Base-by-base conservation (phyloP, 2,797 vertebrate species). In the Gobio occitaniae region DNA sequence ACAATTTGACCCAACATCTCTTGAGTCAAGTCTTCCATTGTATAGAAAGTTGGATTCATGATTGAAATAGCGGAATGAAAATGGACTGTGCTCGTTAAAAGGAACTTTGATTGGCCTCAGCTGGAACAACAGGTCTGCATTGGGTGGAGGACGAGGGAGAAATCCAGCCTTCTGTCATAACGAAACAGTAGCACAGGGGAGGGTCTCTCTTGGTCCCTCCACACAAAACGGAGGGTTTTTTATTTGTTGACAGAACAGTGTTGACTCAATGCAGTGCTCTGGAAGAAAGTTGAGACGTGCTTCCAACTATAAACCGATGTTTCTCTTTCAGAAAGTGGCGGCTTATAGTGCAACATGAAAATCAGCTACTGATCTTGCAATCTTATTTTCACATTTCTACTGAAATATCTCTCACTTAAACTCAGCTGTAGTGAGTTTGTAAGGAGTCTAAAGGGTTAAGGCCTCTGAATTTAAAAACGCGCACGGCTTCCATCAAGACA, bases 51-150 rank as follows among this genome's bases (percentile, higher is more conserved):
- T 90, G 86, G 85, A 89, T 74, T 76, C 80, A 41, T 78, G 25
- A 13, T 88, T 89, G 88, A 92, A 91, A 87, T 41, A 6, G 81
- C 88, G 86, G 63, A 92, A 90, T 80, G 89, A 89, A 87, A 86
- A 80, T 78, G 90, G 80, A 84, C 86, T 83, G 1, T 21, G 63
- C 87, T 88, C 65, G 29, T 91, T 91, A 85, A 90, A 90, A 90
- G 84, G 70, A 75, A 88, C 91, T 90, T 92, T 91, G 91, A 90
- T 91, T 92, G 88, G 88, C 83, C 92, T 93, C 93, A 93, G 92
- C 93, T 95, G 92, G 86, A 93, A 93, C 91, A 93, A 92, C 91
- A 94, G 90, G 89, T 91, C 68, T 91, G 89, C 90, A 91, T 87
- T 72, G 84, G 90, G 91, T 66, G 89, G 88, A 90, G 85, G 87